Percentiles rank a stretch among this genome's conserved stretches.
Evolutionary conservation across 2,888 invertebrate species (phyloP).

Genomic region (Anthophora plumipes): DNA sequence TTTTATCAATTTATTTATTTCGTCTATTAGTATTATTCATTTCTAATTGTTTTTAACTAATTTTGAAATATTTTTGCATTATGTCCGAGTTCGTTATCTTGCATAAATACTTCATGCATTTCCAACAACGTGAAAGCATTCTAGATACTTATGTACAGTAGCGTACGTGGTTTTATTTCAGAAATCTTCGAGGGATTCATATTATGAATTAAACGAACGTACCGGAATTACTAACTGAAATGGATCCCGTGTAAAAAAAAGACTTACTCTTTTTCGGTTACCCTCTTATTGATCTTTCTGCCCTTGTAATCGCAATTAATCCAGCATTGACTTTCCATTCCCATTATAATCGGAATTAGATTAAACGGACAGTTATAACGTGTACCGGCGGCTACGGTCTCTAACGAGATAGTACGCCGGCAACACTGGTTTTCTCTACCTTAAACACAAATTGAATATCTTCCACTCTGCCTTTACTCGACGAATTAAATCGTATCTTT

Average conservation of each 20-base stretch:
- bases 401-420: conserved; percentile 6
- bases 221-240: conserved; percentile 26
- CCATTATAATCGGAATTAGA: conserved; percentile 53
- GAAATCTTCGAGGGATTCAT: neutral
- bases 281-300: conserved; percentile 45
- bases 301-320: conserved; percentile 70
- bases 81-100: too few species aligned
- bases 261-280: conserved; percentile 31
- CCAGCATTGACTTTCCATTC: conserved; percentile 25
- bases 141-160: too few species aligned
- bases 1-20: too few species aligned
- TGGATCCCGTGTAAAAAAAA: conserved; percentile 2
- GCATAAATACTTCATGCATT: too few species aligned
- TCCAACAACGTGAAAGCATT: too few species aligned
- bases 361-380: conserved; percentile 36
- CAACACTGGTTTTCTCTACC: neutral
- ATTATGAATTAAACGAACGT: conserved; percentile 42
- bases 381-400: neutral
- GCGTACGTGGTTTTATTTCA: neutral
- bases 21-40: too few species aligned
- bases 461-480: neutral
- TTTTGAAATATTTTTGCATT: too few species aligned
- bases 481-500: conserved; percentile 36
- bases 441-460: conserved; percentile 32
- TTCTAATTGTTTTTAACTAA: too few species aligned